Conservation (phyloP, 1,140 invertebrate genomes). For the Aradophagus sp. region DNA sequence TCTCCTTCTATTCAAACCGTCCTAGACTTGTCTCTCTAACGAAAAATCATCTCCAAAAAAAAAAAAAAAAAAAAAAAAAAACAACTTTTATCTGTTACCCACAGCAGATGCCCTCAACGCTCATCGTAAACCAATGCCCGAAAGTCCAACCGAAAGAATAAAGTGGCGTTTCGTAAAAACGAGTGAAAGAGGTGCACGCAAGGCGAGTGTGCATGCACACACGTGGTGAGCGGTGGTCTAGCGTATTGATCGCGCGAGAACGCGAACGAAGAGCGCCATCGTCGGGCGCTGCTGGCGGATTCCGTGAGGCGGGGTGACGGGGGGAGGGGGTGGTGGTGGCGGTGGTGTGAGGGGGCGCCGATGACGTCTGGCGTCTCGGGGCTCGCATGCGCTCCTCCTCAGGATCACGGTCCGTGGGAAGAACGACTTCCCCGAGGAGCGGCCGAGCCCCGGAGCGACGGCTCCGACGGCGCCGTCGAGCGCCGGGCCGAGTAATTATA, state of each 20-base stretch:
- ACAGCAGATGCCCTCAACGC: too few species aligned
- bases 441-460: not conserved
- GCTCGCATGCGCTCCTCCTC: constrained; percentile 26
- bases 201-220: constrained; percentile 30
- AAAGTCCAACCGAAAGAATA: not conserved
- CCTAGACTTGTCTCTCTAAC: too few species aligned
- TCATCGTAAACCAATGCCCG: too few species aligned
- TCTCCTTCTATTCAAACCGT: too few species aligned
- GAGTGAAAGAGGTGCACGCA: constrained; percentile 11
- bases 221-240: constrained; percentile 40
- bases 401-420: too few species aligned
- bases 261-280: constrained; percentile 27
- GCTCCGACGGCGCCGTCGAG: constrained; percentile 1
- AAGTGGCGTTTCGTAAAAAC: not conserved
- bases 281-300: constrained; percentile 30
- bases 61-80: too few species aligned
- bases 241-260: constrained; percentile 43
- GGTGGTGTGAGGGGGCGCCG: too few species aligned
- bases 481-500: constrained; percentile 20
- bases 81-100: too few species aligned
- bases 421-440: constrained; percentile 3
- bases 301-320: too few species aligned
- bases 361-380: constrained; percentile 28
- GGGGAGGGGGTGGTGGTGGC: not conserved
- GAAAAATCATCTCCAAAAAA: too few species aligned